Evolutionary conservation across 1,140 invertebrate genomes (phyloP).

Genomic region (Drosophila virilis): DNA sequence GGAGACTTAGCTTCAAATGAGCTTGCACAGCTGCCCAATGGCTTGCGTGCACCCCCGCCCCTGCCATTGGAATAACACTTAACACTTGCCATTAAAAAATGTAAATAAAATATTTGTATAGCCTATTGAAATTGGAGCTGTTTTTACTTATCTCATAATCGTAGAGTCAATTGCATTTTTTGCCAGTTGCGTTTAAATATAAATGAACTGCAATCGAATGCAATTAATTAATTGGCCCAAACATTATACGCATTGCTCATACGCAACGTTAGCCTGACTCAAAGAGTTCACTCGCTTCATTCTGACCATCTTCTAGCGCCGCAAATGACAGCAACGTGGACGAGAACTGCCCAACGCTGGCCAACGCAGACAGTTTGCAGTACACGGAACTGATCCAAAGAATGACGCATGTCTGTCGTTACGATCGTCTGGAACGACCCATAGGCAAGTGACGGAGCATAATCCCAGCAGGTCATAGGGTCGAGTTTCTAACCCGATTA

Average conservation of each 20-base stretch:
- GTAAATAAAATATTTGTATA: slow-evolving; percentile 9
- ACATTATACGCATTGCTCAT: slow-evolving; percentile 18
- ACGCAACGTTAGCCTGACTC: background rate
- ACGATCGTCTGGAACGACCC: slow-evolving; percentile 76
- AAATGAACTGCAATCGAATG: background rate
- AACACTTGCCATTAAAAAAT: slow-evolving; percentile 17
- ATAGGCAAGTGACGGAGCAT: slow-evolving; percentile 42
- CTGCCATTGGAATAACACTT: background rate
- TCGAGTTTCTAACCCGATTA: background rate
- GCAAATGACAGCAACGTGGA: slow-evolving; percentile 47
- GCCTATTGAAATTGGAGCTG: background rate
- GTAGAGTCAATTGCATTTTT: slow-evolving; percentile 4
- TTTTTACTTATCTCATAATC: background rate
- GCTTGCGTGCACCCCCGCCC: too few species aligned
- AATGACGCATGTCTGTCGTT: slow-evolving; percentile 78
- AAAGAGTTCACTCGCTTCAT: background rate
- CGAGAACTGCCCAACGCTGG: slow-evolving; percentile 67
- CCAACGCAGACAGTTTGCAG: slow-evolving; percentile 62
- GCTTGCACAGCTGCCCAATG: slow-evolving; percentile 63
- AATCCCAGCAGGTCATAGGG: too few species aligned
- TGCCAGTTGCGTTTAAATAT: slow-evolving; percentile 11
- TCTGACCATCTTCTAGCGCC: slow-evolving; percentile 37
- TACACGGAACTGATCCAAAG: slow-evolving; percentile 76
- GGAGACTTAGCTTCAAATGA: slow-evolving; percentile 51
- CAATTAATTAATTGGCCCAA: background rate